phyloP scores from a whole-genome alignment of 2,888 invertebrate species.

The Adelphocoris suturalis region DNA sequence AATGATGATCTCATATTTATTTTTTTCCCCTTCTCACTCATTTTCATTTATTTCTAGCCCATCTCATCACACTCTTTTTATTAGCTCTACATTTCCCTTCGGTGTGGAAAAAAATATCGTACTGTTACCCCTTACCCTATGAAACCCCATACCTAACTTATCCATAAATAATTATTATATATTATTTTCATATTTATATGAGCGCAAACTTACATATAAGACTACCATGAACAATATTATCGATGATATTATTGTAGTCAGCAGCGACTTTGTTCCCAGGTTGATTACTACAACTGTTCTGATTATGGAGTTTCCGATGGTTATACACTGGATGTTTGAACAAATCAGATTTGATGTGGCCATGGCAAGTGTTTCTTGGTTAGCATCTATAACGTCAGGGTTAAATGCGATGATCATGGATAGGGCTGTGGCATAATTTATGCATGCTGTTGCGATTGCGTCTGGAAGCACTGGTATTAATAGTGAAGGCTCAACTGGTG shows the following conservation, averaged over 20 bases:
- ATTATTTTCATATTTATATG: too few relatives aligned
- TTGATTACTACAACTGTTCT: conserved; percentile 71
- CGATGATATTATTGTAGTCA: conserved; percentile 69
- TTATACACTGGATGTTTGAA: conserved; percentile 72
- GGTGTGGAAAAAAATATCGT: too few relatives aligned
- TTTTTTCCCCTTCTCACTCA: too few relatives aligned
- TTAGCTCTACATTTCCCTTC: too few relatives aligned
- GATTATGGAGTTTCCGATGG: conserved; percentile 74
- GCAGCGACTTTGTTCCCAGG: conserved; percentile 69
- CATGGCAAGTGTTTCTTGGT: conserved; percentile 73
- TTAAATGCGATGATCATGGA: conserved; percentile 72
- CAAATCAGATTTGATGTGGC: conserved; percentile 71
- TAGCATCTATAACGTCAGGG: conserved; percentile 51
- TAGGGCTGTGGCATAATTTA: conserved; percentile 71
- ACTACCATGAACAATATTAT: conserved; percentile 69
- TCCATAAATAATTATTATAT: too few relatives aligned
- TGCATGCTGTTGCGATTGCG: conserved; percentile 63
- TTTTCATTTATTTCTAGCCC: too few relatives aligned
- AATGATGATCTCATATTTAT: too few relatives aligned
- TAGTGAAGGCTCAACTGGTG: conserved; percentile 15
- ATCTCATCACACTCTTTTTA: too few relatives aligned
- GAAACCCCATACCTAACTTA: too few relatives aligned
- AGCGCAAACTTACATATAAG: conserved; percentile 71
- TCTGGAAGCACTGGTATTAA: conserved; percentile 23
- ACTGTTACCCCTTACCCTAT: too few relatives aligned